Percentiles rank a stretch among this genome's conserved stretches.
phyloP scores from a whole-genome alignment of 2,888 invertebrate species.

The Lasioglossum figueresi region DNA sequence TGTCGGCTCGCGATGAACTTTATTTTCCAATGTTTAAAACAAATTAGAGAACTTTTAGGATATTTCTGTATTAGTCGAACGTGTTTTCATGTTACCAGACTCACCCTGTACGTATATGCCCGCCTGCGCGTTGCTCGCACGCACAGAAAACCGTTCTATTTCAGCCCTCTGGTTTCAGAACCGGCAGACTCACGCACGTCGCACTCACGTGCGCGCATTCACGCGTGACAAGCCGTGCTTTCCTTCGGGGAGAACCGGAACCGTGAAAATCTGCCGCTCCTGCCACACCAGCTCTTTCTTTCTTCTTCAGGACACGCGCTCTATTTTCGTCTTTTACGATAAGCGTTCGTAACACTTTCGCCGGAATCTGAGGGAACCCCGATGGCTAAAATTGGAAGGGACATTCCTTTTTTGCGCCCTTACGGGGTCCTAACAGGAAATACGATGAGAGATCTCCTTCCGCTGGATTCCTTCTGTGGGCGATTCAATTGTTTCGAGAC shows the following conservation, averaged over 20 bases:
- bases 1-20: no score
- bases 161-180: conserved; percentile 29
- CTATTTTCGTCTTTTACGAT: conserved; percentile 29
- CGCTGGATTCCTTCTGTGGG: not conserved
- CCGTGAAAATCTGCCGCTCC: conserved; percentile 30
- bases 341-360: conserved; percentile 24
- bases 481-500: not conserved
- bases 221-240: conserved; percentile 7
- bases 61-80: not conserved
- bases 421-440: not conserved
- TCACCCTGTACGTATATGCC: not conserved
- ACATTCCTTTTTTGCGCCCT: not conserved
- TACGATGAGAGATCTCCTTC: not conserved
- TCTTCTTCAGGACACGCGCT: not conserved
- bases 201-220: conserved; percentile 22
- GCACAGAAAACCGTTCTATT: conserved; percentile 38
- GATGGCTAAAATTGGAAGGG: conserved; percentile 6
- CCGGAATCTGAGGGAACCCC: conserved; percentile 13
- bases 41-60: not conserved
- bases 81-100: not conserved
- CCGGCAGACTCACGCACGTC: not conserved
- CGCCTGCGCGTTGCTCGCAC: not conserved
- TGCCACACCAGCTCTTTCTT: not conserved
- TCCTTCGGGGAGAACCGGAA: conserved; percentile 18
- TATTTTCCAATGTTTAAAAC: not conserved